These are phyloP conservation scores for Addax nasomaculatus DNA, from an alignment of 2,113 vertebrate species.

Conservation along the genomic window DNA sequence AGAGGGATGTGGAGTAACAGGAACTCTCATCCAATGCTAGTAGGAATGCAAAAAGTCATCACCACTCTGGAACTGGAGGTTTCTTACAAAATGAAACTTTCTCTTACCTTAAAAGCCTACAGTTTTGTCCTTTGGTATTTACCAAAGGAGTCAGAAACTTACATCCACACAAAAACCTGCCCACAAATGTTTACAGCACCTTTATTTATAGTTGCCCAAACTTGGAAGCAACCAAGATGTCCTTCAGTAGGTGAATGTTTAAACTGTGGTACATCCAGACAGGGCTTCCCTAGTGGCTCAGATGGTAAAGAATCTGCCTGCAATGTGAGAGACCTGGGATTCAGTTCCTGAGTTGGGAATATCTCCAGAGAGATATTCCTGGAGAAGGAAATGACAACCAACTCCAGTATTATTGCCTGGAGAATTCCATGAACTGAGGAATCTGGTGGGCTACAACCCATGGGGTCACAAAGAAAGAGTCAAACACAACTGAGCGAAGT, in stretches of 20 bases:
- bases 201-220: neutral
- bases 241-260: neutral
- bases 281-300: neutral
- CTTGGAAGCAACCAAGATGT: neutral
- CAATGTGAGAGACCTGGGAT: neutral
- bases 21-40: neutral
- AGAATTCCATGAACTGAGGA: neutral
- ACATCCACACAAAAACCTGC: neutral
- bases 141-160: neutral
- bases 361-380: neutral
- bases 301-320: neutral
- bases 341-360: neutral
- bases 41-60: neutral
- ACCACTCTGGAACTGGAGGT: neutral
- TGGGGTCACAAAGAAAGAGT: neutral
- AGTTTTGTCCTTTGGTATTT: neutral
- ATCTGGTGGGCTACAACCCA: neutral
- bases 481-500: neutral
- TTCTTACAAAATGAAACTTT: neutral
- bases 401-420: neutral
- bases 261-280: neutral
- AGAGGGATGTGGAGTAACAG: neutral
- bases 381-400: neutral
- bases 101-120: neutral
- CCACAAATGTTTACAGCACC: neutral